A percentile compares a stretch with the other conserved stretches of the same genome.
Evolutionary conservation across 2,888 invertebrate species (phyloP).

Genomic region (Ophion ventricosus): DNA sequence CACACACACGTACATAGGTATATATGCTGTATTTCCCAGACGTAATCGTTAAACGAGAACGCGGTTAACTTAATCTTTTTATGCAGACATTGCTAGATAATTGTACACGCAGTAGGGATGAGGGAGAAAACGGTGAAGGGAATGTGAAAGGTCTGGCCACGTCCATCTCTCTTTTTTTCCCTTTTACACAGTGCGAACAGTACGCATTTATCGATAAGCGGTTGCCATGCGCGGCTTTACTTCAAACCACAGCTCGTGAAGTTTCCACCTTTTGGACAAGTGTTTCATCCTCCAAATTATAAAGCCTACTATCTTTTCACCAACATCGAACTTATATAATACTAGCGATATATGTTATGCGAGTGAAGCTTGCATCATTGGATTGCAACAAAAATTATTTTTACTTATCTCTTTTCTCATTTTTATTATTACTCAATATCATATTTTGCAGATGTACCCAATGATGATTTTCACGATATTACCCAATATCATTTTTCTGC

Average conservation of each 20-base stretch:
- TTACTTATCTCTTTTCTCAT: not conserved
- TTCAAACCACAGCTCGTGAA: constrained; percentile 28
- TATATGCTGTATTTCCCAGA: constrained; percentile 25
- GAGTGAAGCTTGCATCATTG: too few relatives aligned
- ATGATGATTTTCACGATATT: too few relatives aligned
- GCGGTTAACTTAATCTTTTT: constrained; percentile 42
- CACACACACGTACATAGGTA: not conserved
- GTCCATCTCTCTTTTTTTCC: constrained; percentile 30
- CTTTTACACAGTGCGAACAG: not conserved
- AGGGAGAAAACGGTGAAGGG: constrained; percentile 35
- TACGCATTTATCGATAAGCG: constrained; percentile 29
- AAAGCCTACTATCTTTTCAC: not conserved
- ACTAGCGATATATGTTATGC: not conserved
- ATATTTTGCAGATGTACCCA: not conserved
- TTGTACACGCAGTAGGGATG: constrained; percentile 35
- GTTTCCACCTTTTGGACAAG: constrained; percentile 27
- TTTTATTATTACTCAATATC: not conserved
- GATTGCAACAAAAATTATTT: too few relatives aligned
- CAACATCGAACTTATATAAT: not conserved
- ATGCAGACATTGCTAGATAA: constrained; percentile 60
- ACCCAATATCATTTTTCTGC: not conserved
- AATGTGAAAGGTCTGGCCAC: constrained; percentile 65
- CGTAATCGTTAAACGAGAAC: constrained; percentile 49
- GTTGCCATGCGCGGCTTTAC: constrained; percentile 59
- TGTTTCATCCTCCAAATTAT: not conserved